Percentiles rank a stretch among this genome's conserved stretches.
Conservation (phyloP, 2,797 vertebrate species). For the Sebastiscus albofasciatus region DNA sequence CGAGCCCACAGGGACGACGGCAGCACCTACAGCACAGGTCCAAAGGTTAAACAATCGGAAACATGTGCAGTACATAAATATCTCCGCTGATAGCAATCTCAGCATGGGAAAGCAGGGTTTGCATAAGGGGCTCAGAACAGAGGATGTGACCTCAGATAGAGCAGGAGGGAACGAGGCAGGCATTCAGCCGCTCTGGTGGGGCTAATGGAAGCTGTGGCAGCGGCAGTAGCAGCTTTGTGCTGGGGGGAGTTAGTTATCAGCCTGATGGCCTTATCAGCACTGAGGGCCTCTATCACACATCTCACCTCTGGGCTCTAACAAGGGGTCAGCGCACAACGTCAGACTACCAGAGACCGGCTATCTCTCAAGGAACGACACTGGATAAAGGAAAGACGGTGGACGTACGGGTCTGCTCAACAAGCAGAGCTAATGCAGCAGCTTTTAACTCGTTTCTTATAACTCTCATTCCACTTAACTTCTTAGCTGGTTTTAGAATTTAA, state of each 20-base stretch:
- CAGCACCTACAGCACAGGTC: conserved; percentile 71
- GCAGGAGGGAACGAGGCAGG: conserved; percentile 39
- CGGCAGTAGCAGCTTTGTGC: conserved; percentile 54
- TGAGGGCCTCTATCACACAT: conserved; percentile 73
- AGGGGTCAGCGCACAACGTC: conserved; percentile 60
- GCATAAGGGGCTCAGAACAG: conserved; percentile 57
- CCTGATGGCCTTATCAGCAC: conserved; percentile 76
- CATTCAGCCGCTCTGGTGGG: conserved; percentile 51
- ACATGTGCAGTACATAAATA: conserved; percentile 81
- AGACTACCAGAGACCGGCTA: conserved; percentile 46
- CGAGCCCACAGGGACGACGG: conserved; percentile 50
- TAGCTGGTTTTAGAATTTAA: not conserved
- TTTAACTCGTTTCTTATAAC: not conserved
- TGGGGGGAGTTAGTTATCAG: conserved; percentile 69
- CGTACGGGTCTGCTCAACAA: conserved; percentile 5
- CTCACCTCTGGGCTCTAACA: conserved; percentile 77
- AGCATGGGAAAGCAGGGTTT: conserved; percentile 57
- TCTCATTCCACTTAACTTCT: not conserved
- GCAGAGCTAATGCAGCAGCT: conserved; percentile 10
- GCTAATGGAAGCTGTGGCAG: conserved; percentile 71
- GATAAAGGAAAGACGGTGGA: conserved; percentile 26
- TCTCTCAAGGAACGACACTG: conserved; percentile 48
- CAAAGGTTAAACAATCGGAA: conserved; percentile 82
- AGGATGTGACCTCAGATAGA: conserved; percentile 73
- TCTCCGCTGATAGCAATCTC: conserved; percentile 71